Base-by-base conservation (phyloP, 2,888 invertebrate genomes). In the Chrysomela aeneicollis region DNA sequence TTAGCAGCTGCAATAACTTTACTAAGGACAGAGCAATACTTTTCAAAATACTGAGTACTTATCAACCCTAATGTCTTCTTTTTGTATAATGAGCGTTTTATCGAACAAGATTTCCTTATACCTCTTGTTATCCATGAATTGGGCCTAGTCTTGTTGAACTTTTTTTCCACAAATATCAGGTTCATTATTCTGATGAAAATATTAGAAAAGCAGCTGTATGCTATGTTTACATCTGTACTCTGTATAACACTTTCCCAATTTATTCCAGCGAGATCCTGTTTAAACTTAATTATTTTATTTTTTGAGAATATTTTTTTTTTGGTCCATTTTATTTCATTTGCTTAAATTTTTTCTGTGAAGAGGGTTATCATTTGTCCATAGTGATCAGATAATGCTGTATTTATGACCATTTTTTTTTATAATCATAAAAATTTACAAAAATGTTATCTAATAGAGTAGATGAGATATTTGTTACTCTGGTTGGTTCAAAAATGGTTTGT, bases 401-500 rank as follows among this genome's bases (percentile, higher is more conserved):
- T 2, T 47, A 47, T 5, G 2, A 47, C 47, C n/a, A 15, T 47
- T 5, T 47, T 47, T 47, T 19, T 47, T 47, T 15, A 47, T 47
- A 47, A 47, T 12, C 35, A 5, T 12, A 3, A 35, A 35, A 35
- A 9, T 35, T 35, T 5, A 35, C 35, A 12, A 35, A 35, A 35
- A 35, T 18, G n/a, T 18, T 47, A 47, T 47, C 47, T 47, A 47
- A 47, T 47, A 17, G n/a, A 10, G 8, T 47, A 15, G 47, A 2
- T 9, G 47, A 47, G n/a, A 47, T 47, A 47, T 2, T 47, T 47
- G 47, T 26, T 5, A 42, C 12, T 42, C 42, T 42, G 4, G 42
- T 42, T n/a, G 42, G 5, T 42, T 42, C 26, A 47, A 47, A 47
- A 47, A 47, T 47, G n/a, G 47, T 47, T 47, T 47, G 37, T 57